These are phyloP conservation scores for Teleopsis dalmanni DNA, from an alignment of 1,140 invertebrate species.

Conservation along the genomic window DNA sequence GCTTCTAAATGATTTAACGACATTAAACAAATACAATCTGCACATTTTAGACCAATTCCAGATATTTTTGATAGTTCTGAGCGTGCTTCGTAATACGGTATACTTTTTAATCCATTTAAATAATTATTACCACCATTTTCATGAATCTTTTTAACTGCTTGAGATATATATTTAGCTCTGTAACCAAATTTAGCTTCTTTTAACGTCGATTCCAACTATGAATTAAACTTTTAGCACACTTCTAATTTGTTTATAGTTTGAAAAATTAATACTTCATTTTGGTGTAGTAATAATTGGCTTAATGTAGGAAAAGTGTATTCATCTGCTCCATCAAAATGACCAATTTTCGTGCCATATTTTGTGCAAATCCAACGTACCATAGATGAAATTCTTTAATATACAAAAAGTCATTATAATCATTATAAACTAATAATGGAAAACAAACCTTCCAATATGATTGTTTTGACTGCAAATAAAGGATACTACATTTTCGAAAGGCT, in stretches of 20 bases:
- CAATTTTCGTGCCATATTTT: slow-evolving; percentile 73
- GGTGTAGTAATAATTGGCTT: slow-evolving; percentile 13
- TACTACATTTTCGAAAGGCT: slow-evolving; percentile 88
- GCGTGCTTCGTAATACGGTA: slow-evolving; percentile 67
- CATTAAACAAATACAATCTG: slow-evolving; percentile 98
- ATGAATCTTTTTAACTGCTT: slow-evolving; percentile 61
- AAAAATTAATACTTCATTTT: slow-evolving; percentile 5
- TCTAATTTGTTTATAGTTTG: not conserved
- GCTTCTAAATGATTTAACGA: slow-evolving; percentile 81
- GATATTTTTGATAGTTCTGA: slow-evolving; percentile 65
- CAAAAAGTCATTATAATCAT: not conserved
- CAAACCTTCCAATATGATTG: slow-evolving; percentile 83
- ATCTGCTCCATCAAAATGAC: slow-evolving; percentile 52
- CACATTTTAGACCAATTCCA: slow-evolving; percentile 89
- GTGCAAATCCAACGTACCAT: slow-evolving; percentile 89
- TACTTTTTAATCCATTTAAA: slow-evolving; percentile 59
- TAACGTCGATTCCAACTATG: slow-evolving; percentile 61
- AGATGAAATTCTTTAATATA: slow-evolving; percentile 60
- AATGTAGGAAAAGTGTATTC: slow-evolving; percentile 80
- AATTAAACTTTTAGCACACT: not conserved
- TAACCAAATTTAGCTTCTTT: slow-evolving; percentile 85
- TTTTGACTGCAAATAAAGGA: slow-evolving; percentile 97
- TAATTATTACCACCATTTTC: slow-evolving; percentile 61
- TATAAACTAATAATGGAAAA: not conserved
- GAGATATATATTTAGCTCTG: slow-evolving; percentile 76